phyloP scores from a whole-genome alignment of 2,888 invertebrate species.

The Parnassius smintheus region DNA sequence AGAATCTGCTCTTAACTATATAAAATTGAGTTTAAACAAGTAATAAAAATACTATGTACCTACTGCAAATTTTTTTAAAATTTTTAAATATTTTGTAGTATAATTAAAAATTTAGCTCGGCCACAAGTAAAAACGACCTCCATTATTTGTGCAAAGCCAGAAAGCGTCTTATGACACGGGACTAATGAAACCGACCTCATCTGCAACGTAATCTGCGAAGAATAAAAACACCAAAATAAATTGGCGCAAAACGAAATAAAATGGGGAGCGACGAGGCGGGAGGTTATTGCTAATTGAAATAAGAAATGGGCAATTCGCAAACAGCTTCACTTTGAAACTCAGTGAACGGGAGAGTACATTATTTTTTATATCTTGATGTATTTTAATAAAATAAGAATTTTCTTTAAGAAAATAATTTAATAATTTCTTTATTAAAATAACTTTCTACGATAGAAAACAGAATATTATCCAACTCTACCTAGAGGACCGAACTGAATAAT shows the following conservation, averaged over 20 bases:
- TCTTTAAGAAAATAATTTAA: neutral
- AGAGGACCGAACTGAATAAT: no score
- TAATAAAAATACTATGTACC: no score
- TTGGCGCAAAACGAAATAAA: conserved; percentile 18
- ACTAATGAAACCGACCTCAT: conserved; percentile 2
- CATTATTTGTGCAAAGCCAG: neutral
- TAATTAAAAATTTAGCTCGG: no score
- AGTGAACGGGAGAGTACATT: neutral
- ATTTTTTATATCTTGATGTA: no score
- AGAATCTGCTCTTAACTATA: no score
- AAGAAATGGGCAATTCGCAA: conserved; percentile 22
- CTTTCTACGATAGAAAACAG: no score
- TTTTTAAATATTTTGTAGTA: no score
- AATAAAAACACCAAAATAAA: conserved; percentile 13
- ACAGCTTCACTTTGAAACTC: conserved; percentile 15
- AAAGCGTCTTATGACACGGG: neutral
- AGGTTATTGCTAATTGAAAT: conserved; percentile 27
- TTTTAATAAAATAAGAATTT: no score
- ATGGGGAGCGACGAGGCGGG: conserved; percentile 16
- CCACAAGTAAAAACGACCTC: neutral
- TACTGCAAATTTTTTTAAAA: no score
- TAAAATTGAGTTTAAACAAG: no score
- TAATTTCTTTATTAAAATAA: no score
- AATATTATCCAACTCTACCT: no score
- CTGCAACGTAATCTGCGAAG: conserved; percentile 16